Evolutionary conservation across 1,140 invertebrate species (phyloP).

Genomic region (Agraylea sexmaculata): DNA sequence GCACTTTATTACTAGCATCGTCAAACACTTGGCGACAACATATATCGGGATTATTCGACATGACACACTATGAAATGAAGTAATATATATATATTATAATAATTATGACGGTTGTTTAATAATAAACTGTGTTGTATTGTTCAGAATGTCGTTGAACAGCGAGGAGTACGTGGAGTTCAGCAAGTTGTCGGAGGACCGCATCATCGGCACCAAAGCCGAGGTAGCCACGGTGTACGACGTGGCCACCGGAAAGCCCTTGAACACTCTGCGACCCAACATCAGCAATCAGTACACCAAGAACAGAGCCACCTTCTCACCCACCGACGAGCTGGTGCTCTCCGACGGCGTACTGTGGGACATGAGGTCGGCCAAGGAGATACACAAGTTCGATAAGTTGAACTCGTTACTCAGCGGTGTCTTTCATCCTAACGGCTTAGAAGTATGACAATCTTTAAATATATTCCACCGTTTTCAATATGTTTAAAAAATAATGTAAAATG

Average conservation of each 20-base stretch:
- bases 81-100: constrained; percentile 21
- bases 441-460: constrained; percentile 37
- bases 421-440: constrained; percentile 92
- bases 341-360: constrained; percentile 97
- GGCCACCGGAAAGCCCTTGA: constrained; percentile 61
- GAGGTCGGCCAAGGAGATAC: constrained; percentile 71
- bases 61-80: constrained; percentile 59
- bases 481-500: neutral
- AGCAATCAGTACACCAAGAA: constrained; percentile 92
- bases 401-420: constrained; percentile 90
- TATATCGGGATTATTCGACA: constrained; percentile 75
- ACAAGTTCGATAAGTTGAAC: constrained; percentile 98
- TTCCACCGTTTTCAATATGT: constrained; percentile 1
- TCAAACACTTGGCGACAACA: constrained; percentile 67
- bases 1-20: constrained; percentile 73
- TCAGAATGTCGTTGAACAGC: constrained; percentile 37
- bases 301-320: constrained; percentile 84
- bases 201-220: constrained; percentile 73
- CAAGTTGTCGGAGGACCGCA: constrained; percentile 71
- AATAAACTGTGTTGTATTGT: neutral
- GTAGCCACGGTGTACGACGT: constrained; percentile 75
- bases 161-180: constrained; percentile 89
- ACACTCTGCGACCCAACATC: constrained; percentile 63
- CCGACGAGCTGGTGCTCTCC: constrained; percentile 85
- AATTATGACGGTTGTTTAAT: neutral